These are phyloP conservation scores for Metaphire vulgaris DNA, from an alignment of 1,140 invertebrate genomes.

Conservation along the genomic window DNA sequence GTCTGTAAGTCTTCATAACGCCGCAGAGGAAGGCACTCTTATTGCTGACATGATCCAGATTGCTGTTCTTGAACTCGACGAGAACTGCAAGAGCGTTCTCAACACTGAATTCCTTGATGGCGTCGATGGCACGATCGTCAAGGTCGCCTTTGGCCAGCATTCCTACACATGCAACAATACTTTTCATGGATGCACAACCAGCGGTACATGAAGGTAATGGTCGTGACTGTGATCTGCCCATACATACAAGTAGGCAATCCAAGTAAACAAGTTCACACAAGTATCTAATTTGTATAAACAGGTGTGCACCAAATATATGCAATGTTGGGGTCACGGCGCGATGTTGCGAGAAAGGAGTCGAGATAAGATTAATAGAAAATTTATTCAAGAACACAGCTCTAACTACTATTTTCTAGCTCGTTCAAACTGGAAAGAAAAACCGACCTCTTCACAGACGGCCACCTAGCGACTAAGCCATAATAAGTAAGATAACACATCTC, in stretches of 20 bases:
- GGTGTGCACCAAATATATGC: not conserved
- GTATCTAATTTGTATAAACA: not conserved
- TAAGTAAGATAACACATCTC: too few species aligned
- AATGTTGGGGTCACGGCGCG: not conserved
- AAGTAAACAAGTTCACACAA: not conserved
- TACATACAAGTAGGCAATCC: too few species aligned
- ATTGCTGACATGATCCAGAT: constrained; percentile 95
- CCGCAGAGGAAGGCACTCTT: constrained; percentile 96
- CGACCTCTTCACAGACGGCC: too few species aligned
- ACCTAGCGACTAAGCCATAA: too few species aligned
- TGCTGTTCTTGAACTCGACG: constrained; percentile 83
- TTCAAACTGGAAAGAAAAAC: too few species aligned
- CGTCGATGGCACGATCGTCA: constrained; percentile 90
- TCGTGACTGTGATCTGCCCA: too few species aligned
- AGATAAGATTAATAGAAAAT: too few species aligned
- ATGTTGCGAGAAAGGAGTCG: too few species aligned
- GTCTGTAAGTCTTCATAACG: constrained; percentile 95
- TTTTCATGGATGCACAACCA: too few species aligned
- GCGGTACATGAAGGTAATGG: too few species aligned
- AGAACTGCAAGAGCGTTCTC: constrained; percentile 88
- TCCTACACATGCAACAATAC: constrained; percentile 50
- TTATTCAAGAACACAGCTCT: too few species aligned
- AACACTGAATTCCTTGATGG: constrained; percentile 91
- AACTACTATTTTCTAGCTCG: too few species aligned
- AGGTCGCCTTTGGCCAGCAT: constrained; percentile 88